Base-by-base conservation (phyloP, 1,140 invertebrate species). In the Bombus pyrosoma region DNA sequence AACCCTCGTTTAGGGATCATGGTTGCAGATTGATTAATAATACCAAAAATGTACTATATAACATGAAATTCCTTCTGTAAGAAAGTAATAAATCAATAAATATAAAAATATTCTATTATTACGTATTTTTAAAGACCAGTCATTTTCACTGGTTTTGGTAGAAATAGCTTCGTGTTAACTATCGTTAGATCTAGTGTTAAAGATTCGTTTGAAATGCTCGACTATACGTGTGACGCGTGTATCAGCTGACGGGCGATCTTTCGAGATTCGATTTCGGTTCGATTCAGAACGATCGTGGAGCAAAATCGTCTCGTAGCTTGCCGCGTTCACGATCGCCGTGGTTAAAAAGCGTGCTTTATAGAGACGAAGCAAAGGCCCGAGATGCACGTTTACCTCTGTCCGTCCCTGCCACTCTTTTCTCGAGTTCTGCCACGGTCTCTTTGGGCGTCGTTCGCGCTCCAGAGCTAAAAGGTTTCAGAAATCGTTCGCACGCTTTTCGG, bases 401-500 rank as follows among this genome's bases (percentile, higher is more conserved):
- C 80, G 73, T 82, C 47, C 47, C 47, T 53, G 76, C 66, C 78
- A 69, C 72, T 69, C 53, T 57, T 85, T 79, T 64, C 68, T 53
- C 39, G 68, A 68, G 71, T 74, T 66, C 62, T 62, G 72, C 87
- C 69, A 59, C 57, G 57, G 64, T 79, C 83, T 79, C 77, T 85
- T 85, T 72, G 83, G 39, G 68, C 76, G 83, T 85, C 76, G 53
- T 85, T 85, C 76, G 83, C 83, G 83, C 76, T 85, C 57, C 76
- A n/a, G 32, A 85, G 83, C 83, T 85, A 85, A 85, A 85, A 85
- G 83, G 83, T 85, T 85, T 85, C 78, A 83, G 91, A 92, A 92
- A 86, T 87, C 80, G 82, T 87, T 91, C 90, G 89, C 90, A 90
- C 81, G 85, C 85, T 90, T 92, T 92, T 89, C 88, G 89, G 89